phyloP scores from a whole-genome alignment of 2,888 invertebrate genomes.

The Cotesia congregata region DNA sequence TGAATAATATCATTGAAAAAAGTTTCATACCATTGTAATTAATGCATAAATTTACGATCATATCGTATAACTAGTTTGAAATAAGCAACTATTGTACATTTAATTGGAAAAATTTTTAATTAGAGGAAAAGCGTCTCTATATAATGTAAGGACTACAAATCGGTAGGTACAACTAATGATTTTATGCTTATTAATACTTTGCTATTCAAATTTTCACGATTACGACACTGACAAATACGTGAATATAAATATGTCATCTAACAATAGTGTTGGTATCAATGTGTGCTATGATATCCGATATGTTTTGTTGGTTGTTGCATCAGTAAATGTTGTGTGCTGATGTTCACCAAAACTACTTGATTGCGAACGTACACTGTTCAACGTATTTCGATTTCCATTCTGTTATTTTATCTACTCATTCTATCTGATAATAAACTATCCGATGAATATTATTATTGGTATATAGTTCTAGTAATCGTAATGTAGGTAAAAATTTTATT shows the following conservation, averaged over 20 bases:
- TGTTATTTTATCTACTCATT: too few species aligned
- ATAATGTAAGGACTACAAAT: slow-evolving; percentile 24
- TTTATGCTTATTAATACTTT: slow-evolving; percentile 58
- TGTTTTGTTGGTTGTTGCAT: not conserved
- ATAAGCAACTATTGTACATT: slow-evolving; percentile 10
- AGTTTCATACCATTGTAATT: too few species aligned
- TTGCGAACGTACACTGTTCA: not conserved
- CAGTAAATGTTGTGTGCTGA: slow-evolving; percentile 11
- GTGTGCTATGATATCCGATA: too few species aligned
- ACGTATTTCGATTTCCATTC: not conserved
- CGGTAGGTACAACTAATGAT: slow-evolving; percentile 58
- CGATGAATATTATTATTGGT: not conserved
- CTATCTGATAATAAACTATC: not conserved
- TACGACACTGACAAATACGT: slow-evolving; percentile 34
- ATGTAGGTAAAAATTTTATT: not conserved
- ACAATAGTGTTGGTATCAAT: not conserved
- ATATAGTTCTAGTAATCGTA: not conserved
- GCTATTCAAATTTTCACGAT: slow-evolving; percentile 48
- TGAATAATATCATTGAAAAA: too few species aligned
- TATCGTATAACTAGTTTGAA: slow-evolving; percentile 29
- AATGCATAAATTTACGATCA: too few species aligned
- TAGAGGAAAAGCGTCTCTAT: slow-evolving; percentile 34
- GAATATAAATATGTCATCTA: slow-evolving; percentile 23
- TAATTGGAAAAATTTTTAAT: slow-evolving; percentile 25
- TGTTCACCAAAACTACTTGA: not conserved